phyloP scores from a whole-genome alignment of 2,113 vertebrate species.

The Misgurnus anguillicaudatus region DNA sequence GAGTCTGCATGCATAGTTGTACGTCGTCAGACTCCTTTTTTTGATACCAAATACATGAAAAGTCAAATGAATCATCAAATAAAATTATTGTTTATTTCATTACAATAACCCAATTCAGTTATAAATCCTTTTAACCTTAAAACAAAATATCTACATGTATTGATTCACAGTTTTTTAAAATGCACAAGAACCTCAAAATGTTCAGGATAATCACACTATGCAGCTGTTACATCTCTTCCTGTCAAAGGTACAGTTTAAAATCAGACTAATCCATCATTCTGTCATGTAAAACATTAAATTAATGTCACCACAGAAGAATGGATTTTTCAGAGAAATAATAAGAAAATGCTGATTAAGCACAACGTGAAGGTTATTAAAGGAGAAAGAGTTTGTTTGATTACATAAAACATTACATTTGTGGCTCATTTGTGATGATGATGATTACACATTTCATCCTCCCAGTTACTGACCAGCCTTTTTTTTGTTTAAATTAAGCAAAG shows the following conservation, averaged over 20 bases:
- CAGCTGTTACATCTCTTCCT: conserved; percentile 51
- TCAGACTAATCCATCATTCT: conserved; percentile 75
- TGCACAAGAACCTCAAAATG: conserved; percentile 13
- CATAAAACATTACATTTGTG: conserved; percentile 14
- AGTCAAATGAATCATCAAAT: too few relatives aligned
- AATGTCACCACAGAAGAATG: conserved; percentile 68
- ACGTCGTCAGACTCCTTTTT: too few relatives aligned
- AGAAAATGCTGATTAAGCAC: conserved; percentile 72
- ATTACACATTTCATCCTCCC: not conserved
- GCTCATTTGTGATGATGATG: conserved; percentile 6
- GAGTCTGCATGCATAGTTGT: too few relatives aligned
- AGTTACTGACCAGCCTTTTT: conserved; percentile 10
- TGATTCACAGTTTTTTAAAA: conserved; percentile 6
- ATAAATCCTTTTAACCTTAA: conserved; percentile 11
- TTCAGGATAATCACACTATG: conserved; percentile 35
- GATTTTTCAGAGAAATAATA: conserved; percentile 62
- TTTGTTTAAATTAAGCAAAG: conserved; percentile 12
- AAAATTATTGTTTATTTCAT: too few relatives aligned
- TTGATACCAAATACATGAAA: too few relatives aligned
- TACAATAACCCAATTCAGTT: not conserved
- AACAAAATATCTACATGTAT: not conserved
- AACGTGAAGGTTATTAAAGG: conserved; percentile 63
- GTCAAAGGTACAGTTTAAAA: conserved; percentile 68
- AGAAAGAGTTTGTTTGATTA: conserved; percentile 40
- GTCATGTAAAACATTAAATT: conserved; percentile 72